Percentiles rank a stretch among this genome's conserved stretches.
Conservation (phyloP, 23 tunicate genomes). For the Clavelina lepadiformis region DNA sequence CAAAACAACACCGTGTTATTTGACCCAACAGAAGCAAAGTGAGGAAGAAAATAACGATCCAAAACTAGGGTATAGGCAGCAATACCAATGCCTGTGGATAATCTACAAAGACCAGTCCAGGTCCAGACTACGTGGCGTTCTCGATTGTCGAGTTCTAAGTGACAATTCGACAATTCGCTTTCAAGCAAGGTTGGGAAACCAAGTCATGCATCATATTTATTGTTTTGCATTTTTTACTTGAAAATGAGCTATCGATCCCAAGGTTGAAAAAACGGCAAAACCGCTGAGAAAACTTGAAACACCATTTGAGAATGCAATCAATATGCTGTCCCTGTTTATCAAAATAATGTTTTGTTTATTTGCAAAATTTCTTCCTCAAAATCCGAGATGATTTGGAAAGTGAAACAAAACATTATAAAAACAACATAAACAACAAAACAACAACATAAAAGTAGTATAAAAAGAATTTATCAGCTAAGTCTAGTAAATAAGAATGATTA, state of each 20-base stretch:
- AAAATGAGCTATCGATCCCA: conserved; percentile 29
- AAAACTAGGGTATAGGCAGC: no score
- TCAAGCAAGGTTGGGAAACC: no score
- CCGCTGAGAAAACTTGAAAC: conserved; percentile 29
- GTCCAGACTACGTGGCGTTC: not conserved
- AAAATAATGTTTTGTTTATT: not conserved
- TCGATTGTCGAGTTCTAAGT: not conserved
- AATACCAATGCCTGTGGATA: no score
- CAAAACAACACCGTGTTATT: conserved; percentile 1
- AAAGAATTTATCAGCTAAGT: no score
- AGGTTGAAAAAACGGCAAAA: conserved; percentile 34
- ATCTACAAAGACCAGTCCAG: no score
- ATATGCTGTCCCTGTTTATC: conserved; percentile 18
- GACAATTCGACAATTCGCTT: not conserved
- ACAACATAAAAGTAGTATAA: no score
- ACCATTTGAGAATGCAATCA: conserved; percentile 8
- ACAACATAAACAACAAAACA: no score
- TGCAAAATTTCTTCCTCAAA: no score
- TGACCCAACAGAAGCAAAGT: conserved; percentile 1
- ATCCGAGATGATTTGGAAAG: no score
- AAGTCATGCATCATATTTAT: no score
- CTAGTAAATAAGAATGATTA: no score
- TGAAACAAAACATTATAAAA: no score
- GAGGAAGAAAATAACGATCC: conserved; percentile 3
- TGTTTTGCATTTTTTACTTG: conserved; percentile 1